Base-by-base conservation (phyloP, 1,140 invertebrate genomes). In the Venturia canescens region DNA sequence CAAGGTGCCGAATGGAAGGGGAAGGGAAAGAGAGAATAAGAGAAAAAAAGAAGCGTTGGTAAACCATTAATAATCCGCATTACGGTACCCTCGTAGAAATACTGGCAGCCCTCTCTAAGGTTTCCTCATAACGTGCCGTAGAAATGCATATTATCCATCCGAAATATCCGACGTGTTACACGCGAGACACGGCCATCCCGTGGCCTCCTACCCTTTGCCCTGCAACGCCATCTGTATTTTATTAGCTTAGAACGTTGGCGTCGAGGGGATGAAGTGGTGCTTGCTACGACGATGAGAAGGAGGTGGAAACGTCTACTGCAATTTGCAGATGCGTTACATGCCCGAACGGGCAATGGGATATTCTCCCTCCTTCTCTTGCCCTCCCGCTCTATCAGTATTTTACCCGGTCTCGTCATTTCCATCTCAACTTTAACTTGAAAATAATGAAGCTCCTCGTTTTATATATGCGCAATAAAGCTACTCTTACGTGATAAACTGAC, bases 141-240 rank as follows among this genome's bases (percentile, higher is more conserved):
- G 86, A 91, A 91, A 91, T 91, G 89, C 89, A 88, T 89, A 89
- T 89, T 89, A 90, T 88, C 85, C 86, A 86, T 87, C 84, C 82
- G 80, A 83, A 78, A 89, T 88, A 90, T 90, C 87, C 85, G 86
- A 90, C 87, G 76, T 84, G 82, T 83, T 88, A 89, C 86, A 88
- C 85, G 85, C 85, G 81, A 85, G 85, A 88, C 82, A 80, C 80
- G 83, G 83, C 53, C 50, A 82, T 70, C 78, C 57, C 74, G 63
- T 81, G 76, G 74, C 69, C 76, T 77, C 74, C 67, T 77, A 67
- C 79, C 60, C 26, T 31, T 18, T 18, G 3, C 26, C 15, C 60
- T 16, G n/a, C 29, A 69, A 31, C 29, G 50, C 75, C 67, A 71
- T 71, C 44, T 57, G 76, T 69, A 81, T 78, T 81, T 81, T 70